Base-by-base conservation (phyloP, 2,113 vertebrate species). In the Dasyornis broadbenti region DNA sequence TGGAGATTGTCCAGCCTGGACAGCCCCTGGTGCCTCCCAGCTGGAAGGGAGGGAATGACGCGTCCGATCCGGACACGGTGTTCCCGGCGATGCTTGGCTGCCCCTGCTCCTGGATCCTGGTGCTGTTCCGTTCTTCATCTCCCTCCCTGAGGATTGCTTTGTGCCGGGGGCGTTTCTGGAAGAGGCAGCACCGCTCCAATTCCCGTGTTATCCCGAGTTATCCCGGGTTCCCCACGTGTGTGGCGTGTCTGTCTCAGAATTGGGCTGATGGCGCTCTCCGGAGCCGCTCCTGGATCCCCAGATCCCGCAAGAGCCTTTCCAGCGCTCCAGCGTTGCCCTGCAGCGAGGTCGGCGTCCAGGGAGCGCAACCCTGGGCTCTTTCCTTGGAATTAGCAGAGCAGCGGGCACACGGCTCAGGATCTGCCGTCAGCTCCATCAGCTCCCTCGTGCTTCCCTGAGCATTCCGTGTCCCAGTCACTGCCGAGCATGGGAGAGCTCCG, bases 71-170 rank as follows among this genome's bases (percentile, higher is more conserved):
- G 95, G 84, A 94, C 89, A 5, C 11, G 9, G 84, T 89, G 90
- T 96, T 96, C 95, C 87, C 2, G 4, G 92, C 3, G 18, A 79
- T 95, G 94, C 95, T 94, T 87, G 90, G 90, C 92, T 93, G 84
- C 95, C 82, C 39, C 44, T 23, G 23, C 69, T 31, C 45, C 85
- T 40, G 35, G 23, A 1, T 75, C 71, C 81, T 26, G 16, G 35
- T 71, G 69, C 81, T 75, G 47, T 85, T 86, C 72, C 45, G 7
- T 82, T 52, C 56, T 56, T 79, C 12, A 64, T 56, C 81, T 75
- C 60, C 78, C 31, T 63, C 52, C 42, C n/a, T 22, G 4, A 31
- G 85, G 92, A n/a, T 56, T 82, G 90, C 33, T 95, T 84, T 22
- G 15, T 28, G 30, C 56, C 40, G 42, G 22, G 11, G 47, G 7